Percentiles rank a stretch among this genome's conserved stretches.
phyloP scores from a whole-genome alignment of 2,797 vertebrate genomes.

The Craterocephalus amniculus region DNA sequence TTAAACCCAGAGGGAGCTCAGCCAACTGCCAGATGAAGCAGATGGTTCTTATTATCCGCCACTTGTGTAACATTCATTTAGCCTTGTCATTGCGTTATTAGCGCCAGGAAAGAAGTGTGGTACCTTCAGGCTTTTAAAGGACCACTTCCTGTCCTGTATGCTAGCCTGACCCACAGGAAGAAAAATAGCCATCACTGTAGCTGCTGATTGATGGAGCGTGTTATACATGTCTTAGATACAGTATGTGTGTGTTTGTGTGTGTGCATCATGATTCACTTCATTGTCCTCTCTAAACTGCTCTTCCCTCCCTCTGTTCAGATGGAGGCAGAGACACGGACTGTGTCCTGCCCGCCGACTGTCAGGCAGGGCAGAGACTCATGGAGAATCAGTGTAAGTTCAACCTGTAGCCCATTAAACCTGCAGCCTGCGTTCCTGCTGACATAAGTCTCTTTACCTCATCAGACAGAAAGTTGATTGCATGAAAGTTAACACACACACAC shows the following conservation, averaged over 20 bases:
- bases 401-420: constrained; percentile 50
- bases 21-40: constrained; percentile 20
- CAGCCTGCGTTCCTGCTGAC: constrained; percentile 43
- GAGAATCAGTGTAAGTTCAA: constrained; percentile 81
- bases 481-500: background rate
- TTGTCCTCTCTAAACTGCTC: constrained; percentile 78
- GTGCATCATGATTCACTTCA: constrained; percentile 59
- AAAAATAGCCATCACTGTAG: too few relatives aligned
- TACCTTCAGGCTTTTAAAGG: constrained; percentile 25
- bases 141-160: background rate
- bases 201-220: background rate
- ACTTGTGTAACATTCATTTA: constrained; percentile 26
- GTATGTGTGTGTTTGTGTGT: constrained; percentile 19
- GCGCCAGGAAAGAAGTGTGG: constrained; percentile 4
- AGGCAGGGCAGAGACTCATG: constrained; percentile 81
- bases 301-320: constrained; percentile 82
- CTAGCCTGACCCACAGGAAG: background rate
- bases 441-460: constrained; percentile 5
- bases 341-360: constrained; percentile 78
- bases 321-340: constrained; percentile 79
- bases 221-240: constrained; percentile 22
- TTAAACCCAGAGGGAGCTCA: constrained; percentile 39
- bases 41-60: constrained; percentile 39
- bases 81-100: constrained; percentile 31
- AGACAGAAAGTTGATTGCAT: background rate